A percentile compares a stretch with the other conserved stretches of the same genome.
Evolutionary conservation across 2,113 vertebrate species (phyloP).

Genomic region (Parus major): DNA sequence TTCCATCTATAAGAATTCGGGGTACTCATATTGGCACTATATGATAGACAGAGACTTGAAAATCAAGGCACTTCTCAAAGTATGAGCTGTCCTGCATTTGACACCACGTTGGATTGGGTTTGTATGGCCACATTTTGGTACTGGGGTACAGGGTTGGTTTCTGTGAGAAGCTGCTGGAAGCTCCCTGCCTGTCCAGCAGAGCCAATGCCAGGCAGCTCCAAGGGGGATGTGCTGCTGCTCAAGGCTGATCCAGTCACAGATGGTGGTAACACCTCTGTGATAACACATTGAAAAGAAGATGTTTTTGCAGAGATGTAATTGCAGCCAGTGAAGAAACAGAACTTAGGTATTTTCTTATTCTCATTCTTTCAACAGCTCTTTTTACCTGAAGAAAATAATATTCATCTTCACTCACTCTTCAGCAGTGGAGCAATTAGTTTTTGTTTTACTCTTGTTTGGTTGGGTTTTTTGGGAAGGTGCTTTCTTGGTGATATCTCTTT

Average conservation of each 20-base stretch:
- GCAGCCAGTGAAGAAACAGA: neutral
- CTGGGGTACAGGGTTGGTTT: neutral
- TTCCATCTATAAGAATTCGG: neutral
- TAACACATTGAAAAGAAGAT: too few species aligned
- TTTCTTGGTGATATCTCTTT: neutral
- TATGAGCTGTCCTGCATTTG: neutral
- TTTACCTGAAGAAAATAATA: neutral
- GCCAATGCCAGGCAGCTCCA: neutral
- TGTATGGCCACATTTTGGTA: neutral
- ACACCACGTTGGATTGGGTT: neutral
- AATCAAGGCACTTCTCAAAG: neutral
- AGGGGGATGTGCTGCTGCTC: rapidly evolving
- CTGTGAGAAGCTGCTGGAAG: neutral
- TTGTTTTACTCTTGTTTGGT: neutral
- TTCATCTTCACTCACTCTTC: neutral
- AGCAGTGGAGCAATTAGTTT: neutral
- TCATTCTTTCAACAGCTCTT: neutral
- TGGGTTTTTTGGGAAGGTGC: rapidly evolving
- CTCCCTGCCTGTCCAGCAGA: neutral
- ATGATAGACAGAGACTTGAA: neutral
- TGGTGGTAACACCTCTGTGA: neutral
- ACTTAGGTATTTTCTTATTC: neutral
- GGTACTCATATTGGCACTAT: neutral
- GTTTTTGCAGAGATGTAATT: neutral
- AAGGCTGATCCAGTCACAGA: neutral